Base-by-base conservation (phyloP, 2,113 vertebrate species). In the Scalopus aquaticus region DNA sequence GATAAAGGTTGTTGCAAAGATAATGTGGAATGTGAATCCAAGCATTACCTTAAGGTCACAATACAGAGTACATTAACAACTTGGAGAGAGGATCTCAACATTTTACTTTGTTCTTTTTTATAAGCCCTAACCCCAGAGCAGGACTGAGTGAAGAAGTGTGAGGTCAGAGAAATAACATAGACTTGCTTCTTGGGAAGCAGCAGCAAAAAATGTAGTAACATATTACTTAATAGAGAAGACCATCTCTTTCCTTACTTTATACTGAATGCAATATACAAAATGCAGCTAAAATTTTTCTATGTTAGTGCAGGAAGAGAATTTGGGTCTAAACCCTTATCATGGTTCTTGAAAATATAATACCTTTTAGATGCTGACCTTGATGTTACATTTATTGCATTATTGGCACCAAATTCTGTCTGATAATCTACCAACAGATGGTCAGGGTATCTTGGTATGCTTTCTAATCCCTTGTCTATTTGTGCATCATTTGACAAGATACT, bases 401-500 rank as follows among this genome's bases (percentile, higher is more conserved):
- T 62, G 93, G 67, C 81, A 90, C 4, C 60, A 96, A 76, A 17
- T 11, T 96, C 76, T 42, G 32, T 65, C 51, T 77, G 72, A 90
- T 77, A 94, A 89, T 67, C 80, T 54, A 65, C 80, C 44, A 90
- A 69, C 88, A 96, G 95, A 97, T 95, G 89, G 88, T 81, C 67
- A 74, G 95, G 35, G 65, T 81, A 84, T 85, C 86, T 94, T 82
- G 46, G 60, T 85, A 81, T 69, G 46, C 37, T 93, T 92, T 69
- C 42, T 56, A 46, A 30, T 92, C 93, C 86, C 93, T 97, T 81
- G 77, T 4, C 80, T 94, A 20, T 92, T 90, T 76, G 80, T 77
- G 76, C 85, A 88, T 95, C 88, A 93, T 95, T 96, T 90, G 88
- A 88, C 35, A 88, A 32, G 51, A 73, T 93, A 73, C 54, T 94